Evolutionary conservation across 1,140 invertebrate species (phyloP).

Genomic region (Pseudomyrmex gracilis): DNA sequence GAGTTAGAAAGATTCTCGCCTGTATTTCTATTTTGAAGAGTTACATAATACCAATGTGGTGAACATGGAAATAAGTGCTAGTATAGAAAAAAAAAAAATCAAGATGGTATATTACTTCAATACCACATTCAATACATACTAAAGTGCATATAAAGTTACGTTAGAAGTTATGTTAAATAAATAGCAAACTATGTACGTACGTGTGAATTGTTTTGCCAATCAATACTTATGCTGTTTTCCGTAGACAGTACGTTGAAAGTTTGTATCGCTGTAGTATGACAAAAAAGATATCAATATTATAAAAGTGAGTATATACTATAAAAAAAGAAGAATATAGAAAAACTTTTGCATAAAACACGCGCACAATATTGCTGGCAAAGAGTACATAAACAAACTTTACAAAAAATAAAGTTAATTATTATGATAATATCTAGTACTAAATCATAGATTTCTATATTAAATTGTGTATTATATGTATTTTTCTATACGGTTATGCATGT

Average conservation of each 20-base stretch:
- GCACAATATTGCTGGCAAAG: no score
- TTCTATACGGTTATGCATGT: no score
- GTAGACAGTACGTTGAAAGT: not conserved
- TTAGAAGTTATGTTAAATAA: no score
- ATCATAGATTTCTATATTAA: no score
- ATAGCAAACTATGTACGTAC: conserved; percentile 12
- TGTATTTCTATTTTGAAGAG: not conserved
- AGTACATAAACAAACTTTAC: no score
- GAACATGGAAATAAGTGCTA: conserved; percentile 58
- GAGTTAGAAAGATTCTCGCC: not conserved
- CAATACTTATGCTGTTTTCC: conserved; percentile 42
- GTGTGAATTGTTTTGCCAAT: not conserved
- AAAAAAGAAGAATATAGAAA: no score
- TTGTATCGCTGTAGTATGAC: not conserved
- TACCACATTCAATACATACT: not conserved
- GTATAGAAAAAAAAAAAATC: not conserved
- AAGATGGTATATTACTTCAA: not conserved
- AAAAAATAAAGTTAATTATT: no score
- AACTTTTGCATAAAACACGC: not conserved
- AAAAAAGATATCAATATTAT: not conserved
- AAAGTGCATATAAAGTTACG: not conserved
- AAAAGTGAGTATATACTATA: no score
- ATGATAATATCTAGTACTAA: no score
- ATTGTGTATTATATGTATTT: no score
- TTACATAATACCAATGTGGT: conserved; percentile 46